Evolutionary conservation across 2,797 vertebrate genomes (phyloP).

Genomic region (Coreius guichenoti): DNA sequence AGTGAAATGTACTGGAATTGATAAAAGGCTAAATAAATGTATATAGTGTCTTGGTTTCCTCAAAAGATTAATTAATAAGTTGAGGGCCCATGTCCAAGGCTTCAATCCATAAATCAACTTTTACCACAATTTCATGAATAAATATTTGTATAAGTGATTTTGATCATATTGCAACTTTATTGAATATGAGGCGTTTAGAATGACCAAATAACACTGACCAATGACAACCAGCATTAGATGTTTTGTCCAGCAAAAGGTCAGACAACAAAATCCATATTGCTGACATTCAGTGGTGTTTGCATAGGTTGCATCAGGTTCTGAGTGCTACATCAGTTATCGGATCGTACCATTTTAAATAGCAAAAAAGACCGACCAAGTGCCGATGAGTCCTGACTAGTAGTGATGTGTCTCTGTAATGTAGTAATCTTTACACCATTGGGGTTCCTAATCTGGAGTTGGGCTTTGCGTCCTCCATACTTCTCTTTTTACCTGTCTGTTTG

Average conservation of each 20-base stretch:
- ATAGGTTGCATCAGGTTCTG: slow-evolving; percentile 59
- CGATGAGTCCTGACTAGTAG: slow-evolving; percentile 29
- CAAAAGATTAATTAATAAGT: neutral
- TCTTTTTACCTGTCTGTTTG: slow-evolving; percentile 73
- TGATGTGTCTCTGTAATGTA: slow-evolving; percentile 37
- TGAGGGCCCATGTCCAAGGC: slow-evolving; percentile 14
- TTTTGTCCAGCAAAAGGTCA: slow-evolving; percentile 19
- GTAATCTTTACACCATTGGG: slow-evolving; percentile 46
- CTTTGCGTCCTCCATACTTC: slow-evolving; percentile 56
- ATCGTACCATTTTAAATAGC: neutral
- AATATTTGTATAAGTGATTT: neutral
- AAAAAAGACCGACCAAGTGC: slow-evolving; percentile 3
- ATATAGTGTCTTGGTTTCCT: slow-evolving; percentile 34
- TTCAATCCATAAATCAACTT: neutral
- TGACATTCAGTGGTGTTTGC: slow-evolving; percentile 57
- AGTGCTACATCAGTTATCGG: slow-evolving; percentile 50
- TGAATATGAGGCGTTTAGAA: neutral
- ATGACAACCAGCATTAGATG: slow-evolving; percentile 5
- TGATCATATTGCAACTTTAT: neutral
- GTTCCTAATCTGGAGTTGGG: slow-evolving; percentile 45
- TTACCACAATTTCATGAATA: neutral
- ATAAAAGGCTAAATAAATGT: slow-evolving; percentile 34
- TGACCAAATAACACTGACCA: neutral
- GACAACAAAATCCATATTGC: slow-evolving; percentile 3
- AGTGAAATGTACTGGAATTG: slow-evolving; percentile 48